Evolutionary conservation across 2,888 invertebrate species (phyloP), one percentile per base, ranked within the genome.

Genomic region (Pollenia griseotomentosa): DNA sequence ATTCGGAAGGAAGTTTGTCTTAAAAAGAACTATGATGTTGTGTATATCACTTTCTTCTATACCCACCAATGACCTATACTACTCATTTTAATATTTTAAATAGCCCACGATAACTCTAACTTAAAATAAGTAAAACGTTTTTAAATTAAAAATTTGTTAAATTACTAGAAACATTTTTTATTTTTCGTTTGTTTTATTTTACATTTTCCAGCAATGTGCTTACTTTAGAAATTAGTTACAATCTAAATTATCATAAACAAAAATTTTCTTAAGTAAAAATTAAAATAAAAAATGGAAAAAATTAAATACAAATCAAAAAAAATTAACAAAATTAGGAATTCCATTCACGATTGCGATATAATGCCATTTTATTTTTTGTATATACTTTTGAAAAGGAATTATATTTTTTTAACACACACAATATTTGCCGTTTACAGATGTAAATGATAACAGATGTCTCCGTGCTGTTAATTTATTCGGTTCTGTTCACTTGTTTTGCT

Each of bases 131-230:
- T 51, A 48, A 74, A 71, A 81, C 12, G 44, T 23, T 42, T 16
- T 11, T 9, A 2, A n/a, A 33, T 33, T 83, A 40, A 66, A 57
- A 65, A 55, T 82, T 73, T 82, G 51, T 78, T 79, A 59, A 63
- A 70, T 83, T 86, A 65, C 66, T 86, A 75, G 75, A 83, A 86
- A 83, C 59, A 75, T 44, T 87, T 33, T 6, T 68, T 78, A 68
- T 84, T 70, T 75, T 87, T 63, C 51, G 75, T 51, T 71, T 68
- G 40, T 55, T 79, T 77, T 68, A 44, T 73, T 79, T 83, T 75
- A 79, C 83, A 87, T 84, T 78, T 84, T 87, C 84, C 77, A 80
- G 84, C 77, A 87, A 87, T 87, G 87, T 84, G 87, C 84, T 87
- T 87, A 77, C 68, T 65, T 83, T 46, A 80, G 65, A 87, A 84